Evolutionary conservation across 2,113 vertebrate species (phyloP), one percentile per base, ranked within the genome.

Genomic region (Martes martes): DNA sequence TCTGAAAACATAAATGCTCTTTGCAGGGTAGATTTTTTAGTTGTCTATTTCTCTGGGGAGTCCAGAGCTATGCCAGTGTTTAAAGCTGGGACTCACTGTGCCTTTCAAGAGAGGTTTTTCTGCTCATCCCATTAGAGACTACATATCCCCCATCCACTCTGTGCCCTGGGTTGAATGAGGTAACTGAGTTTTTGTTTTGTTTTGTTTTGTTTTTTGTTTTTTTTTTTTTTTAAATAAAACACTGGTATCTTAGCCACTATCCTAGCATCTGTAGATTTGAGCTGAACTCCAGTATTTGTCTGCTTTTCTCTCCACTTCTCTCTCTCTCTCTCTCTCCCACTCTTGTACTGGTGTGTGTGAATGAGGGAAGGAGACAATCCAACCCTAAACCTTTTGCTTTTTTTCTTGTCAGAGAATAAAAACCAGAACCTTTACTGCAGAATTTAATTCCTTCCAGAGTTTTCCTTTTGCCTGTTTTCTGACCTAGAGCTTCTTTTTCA

Each of bases 1-100:
- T 97, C 87, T 84, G 94, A 97, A 97, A 95, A 86, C 69, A 74
- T 92, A 95, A 96, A 87, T 86, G 95, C 69, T 95, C 90, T 97
- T 97, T 65, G 94, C 2, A 1, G 82, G 96, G 21, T 50, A 93
- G 67, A 96, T 94, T n/a, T 91, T 67, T 76, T 81, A 87, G 86
- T 83, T 96, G 42, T n/a, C 61, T 39, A 96, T 95, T 95, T 90
- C 94, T 79, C 86, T 89, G 73, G 89, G 82, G 95, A 96, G 59
- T 57, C 47, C 63, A 71, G 61, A 89, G 86, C 79, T 93, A 42
- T 84, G 90, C 55, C 79, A 57, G 82, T 63, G 89, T 87, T 96
- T 59, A 96, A 96, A 97, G 82, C 79, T 92, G 83, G 87, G 89
- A 83, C 82, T 95, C 73, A 57, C 92, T 92, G 86, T 84, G 92